Evolutionary conservation across 1,140 invertebrate species (phyloP), one percentile per base, ranked within the genome.

Genomic region (Diorhabda carinulata): DNA sequence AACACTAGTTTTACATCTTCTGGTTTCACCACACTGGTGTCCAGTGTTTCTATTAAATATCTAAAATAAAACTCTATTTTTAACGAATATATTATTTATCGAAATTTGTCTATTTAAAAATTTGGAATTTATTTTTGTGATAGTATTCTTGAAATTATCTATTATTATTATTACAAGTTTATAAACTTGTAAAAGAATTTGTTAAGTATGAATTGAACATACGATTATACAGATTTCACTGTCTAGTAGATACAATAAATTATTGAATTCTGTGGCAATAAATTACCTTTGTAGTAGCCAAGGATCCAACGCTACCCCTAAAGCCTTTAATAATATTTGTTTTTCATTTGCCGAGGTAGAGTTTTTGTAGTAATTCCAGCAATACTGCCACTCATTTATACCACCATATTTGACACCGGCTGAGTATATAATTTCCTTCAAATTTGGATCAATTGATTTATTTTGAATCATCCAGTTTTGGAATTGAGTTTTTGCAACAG

Each of bases 391-490:
- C 74, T 92, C 91, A 6, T 83, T 80, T 64, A 88, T 85, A 0
- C 86, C 86, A 0, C 92, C 92, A 73, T 89, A 89, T 73, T 86
- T 86, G 7, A 89, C 82, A 78, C 91, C 92, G 57, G 91, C 88
- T 41, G 87, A 86, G 75, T 93, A 94, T 40, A 92, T 87, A 9
- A 90, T 87, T 77, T 88, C 87, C 60, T 90, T 84, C n/a, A 93
- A 83, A 79, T 92, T 90, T 1, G 90, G 86, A 8, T 87, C 83
- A 43, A 92, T 86, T 6, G 83, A 79, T 70, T 83, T 80, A 9
- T 84, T 83, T 56, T 83, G 83, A 0, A 81, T 72, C 85, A 90
- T 90, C 90, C 90, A 92, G 61, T 85, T 83, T 59, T 86, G 80
- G 75, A 92, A 92, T 65, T 85, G 80, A 64, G 73, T 75, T 73